Evolutionary conservation across 2,113 vertebrate genomes (phyloP), one percentile per base, ranked within the genome.

Genomic region (Australoheros scitulus): DNA sequence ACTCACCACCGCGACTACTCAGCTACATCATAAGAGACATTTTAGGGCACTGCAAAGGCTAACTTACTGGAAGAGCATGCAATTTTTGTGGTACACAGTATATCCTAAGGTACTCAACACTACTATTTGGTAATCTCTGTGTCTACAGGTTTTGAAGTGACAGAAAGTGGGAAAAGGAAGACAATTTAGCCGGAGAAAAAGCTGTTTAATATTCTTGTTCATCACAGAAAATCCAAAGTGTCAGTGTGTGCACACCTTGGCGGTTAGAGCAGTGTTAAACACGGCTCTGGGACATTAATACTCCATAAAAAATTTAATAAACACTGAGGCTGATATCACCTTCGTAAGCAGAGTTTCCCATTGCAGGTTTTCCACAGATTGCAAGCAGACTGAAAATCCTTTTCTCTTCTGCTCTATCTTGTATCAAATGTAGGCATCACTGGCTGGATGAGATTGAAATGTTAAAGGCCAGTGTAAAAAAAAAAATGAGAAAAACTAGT

Each of bases 341-440:
- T 80, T 17, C 14, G 26, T 74, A 65, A 82, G 65, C 1, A 10
- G 75, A 77, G 57, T 26, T 76, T 77, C 38, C 38, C 68, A 14
- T 55, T 60, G 57, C 57, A 60, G 36, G 22, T 72, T 76, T 58
- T 72, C 47, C 26, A 81, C 74, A 83, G 26, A 83, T 86, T 76
- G 80, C 5, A 18, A 80, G 70, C 76, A 38, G 59, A 60, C 63
- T 80, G 60, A 56, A 70, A 55, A 77, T 55, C 59, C 24, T 59
- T 58, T 77, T 36, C 56, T 50, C 36, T 56, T 32, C 36, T 64
- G 32, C 26, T 74, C 55, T n/a, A 55, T 11, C 43, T 74, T n/a
- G 6, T 79, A 74, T 81, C 43, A 81, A 56, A 77, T 57, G 32
- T 9, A 38, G 36, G 80, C 56, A 60, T 59, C 38, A 52, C 20